phyloP scores from a whole-genome alignment of 1,140 invertebrate species.

The Pseudomyrmex sp. region DNA sequence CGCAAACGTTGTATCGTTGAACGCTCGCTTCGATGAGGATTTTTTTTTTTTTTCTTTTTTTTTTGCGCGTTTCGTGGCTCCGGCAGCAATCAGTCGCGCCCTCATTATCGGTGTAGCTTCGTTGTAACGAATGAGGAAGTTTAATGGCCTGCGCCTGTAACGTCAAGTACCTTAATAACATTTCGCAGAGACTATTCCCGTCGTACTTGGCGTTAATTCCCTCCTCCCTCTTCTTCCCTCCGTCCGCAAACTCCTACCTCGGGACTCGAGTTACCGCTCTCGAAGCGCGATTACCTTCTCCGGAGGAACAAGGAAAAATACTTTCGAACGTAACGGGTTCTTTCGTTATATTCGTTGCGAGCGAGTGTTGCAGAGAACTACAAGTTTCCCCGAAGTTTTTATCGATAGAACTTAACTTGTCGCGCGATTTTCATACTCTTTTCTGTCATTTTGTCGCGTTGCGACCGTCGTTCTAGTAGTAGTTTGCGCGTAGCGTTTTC shows the following conservation, averaged over 20 bases:
- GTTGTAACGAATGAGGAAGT: slow-evolving; percentile 37
- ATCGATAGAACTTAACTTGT: slow-evolving; percentile 34
- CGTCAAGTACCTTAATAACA: slow-evolving; percentile 42
- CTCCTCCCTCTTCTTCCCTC: no score
- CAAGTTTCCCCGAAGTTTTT: slow-evolving; percentile 25
- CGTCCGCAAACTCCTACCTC: neutral
- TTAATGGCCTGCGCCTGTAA: slow-evolving; percentile 28
- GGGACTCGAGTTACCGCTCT: slow-evolving; percentile 21
- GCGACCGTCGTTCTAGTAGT: neutral
- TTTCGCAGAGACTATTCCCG: slow-evolving; percentile 26
- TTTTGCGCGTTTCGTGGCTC: neutral
- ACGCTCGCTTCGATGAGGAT: neutral
- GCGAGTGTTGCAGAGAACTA: slow-evolving; percentile 34
- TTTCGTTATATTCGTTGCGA: slow-evolving; percentile 51
- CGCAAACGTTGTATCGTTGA: slow-evolving; percentile 5
- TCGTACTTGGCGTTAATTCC: slow-evolving; percentile 41
- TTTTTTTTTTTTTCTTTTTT: neutral
- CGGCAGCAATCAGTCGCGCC: slow-evolving; percentile 25
- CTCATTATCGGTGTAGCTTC: slow-evolving; percentile 4
- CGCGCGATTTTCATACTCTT: slow-evolving; percentile 40
- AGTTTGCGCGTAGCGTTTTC: slow-evolving; percentile 7
- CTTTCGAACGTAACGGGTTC: neutral
- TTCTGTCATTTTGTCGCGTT: neutral
- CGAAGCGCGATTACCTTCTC: slow-evolving; percentile 26
- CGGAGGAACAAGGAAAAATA: slow-evolving; percentile 41